Evolutionary conservation across 2,113 vertebrate genomes (phyloP).

Genomic region (Pedetes capensis): DNA sequence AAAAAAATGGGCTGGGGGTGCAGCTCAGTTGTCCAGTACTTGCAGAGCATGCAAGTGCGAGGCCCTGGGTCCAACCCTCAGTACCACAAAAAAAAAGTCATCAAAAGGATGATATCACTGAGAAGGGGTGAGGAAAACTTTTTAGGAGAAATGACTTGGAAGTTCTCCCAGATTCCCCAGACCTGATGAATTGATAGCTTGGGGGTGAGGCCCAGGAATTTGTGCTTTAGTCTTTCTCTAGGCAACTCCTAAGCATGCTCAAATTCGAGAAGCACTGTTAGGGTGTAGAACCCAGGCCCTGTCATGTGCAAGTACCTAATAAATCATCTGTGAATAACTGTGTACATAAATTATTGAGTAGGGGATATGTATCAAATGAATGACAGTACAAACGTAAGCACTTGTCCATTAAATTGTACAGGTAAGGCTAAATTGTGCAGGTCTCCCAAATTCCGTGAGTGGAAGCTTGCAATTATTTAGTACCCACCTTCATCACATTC

Average conservation of each 20-base stretch:
- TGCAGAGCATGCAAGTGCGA: no score
- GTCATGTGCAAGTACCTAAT: not conserved
- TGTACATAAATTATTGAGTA: not conserved
- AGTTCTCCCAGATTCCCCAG: constrained; percentile 21
- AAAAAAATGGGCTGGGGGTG: no score
- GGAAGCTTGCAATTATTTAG: constrained; percentile 54
- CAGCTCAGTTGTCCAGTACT: no score
- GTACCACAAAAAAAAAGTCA: no score
- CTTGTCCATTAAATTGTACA: no score
- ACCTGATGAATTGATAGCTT: not conserved
- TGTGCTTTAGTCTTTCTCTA: not conserved
- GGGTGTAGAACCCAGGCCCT: not conserved
- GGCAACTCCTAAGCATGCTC: not conserved
- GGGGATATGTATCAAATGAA: no score
- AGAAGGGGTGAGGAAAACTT: not conserved
- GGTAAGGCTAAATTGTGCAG: no score
- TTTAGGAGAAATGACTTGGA: not conserved
- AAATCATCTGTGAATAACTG: constrained; percentile 5
- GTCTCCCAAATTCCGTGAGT: constrained; percentile 24
- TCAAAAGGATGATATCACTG: not conserved
- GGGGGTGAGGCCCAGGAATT: not conserved
- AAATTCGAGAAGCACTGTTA: not conserved
- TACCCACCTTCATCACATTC: constrained; percentile 16
- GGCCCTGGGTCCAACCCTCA: no score
- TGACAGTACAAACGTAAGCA: no score